Evolutionary conservation across 2,888 invertebrate genomes (phyloP), one percentile per base, ranked within the genome.

Genomic region (Plebejus melissa): DNA sequence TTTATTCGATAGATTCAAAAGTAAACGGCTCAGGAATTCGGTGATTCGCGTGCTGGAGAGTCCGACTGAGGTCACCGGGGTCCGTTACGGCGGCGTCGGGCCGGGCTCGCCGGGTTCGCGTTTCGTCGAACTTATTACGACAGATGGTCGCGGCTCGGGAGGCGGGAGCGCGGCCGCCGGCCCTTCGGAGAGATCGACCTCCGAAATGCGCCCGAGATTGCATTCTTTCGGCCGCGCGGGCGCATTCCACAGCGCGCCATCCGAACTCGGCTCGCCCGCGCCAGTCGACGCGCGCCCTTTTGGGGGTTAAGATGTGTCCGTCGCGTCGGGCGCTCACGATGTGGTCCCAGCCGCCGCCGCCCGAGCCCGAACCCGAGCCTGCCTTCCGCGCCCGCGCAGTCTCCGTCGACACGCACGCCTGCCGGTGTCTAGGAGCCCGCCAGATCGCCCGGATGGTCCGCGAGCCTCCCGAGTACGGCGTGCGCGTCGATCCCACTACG

Each of bases 121-220:
- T 94, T 94, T 94, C 94, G 91, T 93, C 94, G 93, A 93, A 91
- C 88, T 90, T 90, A 91, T 92, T 93, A 93, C 92, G 91, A 90
- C 93, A 93, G 93, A 93, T 92, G 93, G 88, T 88, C 85, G 88
- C 85, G 85, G 89, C 84, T 86, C 87, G 88, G 90, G 88, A 88
- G 89, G 90, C 88, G 90, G 90, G 91, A 88, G 90, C 89, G 88
- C 86, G 86, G 88, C 85, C 86, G 88, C 86, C 87, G 89, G 89
- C 88, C 88, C 91, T 88, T 86, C 86, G 89, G 91, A 91, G 92
- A 93, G 93, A 92, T 92, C 93, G 93, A 91, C 91, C 93, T 92
- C 93, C 93, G 93, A 93, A 93, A 93, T 90, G 93, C 93, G 93
- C 90, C 93, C 93, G 93, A 93, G 93, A 93, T 93, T 93, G 92